phyloP scores from a whole-genome alignment of 2,888 invertebrate genomes.

The Litoditis marina region DNA sequence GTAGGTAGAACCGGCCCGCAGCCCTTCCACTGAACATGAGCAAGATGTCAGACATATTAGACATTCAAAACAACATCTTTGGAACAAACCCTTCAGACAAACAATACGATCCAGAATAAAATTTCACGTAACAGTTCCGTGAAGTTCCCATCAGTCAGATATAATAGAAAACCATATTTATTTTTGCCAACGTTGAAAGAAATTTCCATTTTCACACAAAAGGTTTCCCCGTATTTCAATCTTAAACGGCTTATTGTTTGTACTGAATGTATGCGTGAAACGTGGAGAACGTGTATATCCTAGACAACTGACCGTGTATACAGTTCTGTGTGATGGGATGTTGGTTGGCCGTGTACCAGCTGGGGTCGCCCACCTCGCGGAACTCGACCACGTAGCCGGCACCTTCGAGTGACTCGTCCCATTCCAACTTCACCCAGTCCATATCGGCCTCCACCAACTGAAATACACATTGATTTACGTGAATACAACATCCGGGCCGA shows the following conservation, averaged over 20 bases:
- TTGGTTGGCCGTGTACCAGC: conserved; percentile 52
- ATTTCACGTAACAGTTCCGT: no score
- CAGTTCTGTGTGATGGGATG: conserved; percentile 51
- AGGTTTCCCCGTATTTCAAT: no score
- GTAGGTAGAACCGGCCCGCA: conserved; percentile 57
- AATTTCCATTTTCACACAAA: not conserved
- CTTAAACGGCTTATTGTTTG: no score
- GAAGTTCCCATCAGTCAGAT: conserved; percentile 12
- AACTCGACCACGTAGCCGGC: conserved; percentile 57
- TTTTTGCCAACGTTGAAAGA: not conserved
- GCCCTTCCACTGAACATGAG: conserved; percentile 51
- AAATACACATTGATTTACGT: not conserved
- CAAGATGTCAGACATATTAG: no score
- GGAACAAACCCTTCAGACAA: no score
- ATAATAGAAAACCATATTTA: not conserved
- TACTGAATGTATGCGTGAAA: no score
- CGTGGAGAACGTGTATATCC: not conserved
- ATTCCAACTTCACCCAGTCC: conserved; percentile 57
- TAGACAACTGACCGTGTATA: conserved; percentile 38
- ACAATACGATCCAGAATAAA: no score
- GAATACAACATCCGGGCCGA: not conserved
- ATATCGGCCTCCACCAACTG: conserved; percentile 55
- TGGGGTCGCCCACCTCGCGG: conserved; percentile 56
- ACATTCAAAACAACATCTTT: no score
- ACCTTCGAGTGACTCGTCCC: conserved; percentile 45